Percentiles rank a stretch among this genome's conserved stretches.
Evolutionary conservation across 1,140 invertebrate genomes (phyloP).

Genomic region (Drosophila eugracilis): DNA sequence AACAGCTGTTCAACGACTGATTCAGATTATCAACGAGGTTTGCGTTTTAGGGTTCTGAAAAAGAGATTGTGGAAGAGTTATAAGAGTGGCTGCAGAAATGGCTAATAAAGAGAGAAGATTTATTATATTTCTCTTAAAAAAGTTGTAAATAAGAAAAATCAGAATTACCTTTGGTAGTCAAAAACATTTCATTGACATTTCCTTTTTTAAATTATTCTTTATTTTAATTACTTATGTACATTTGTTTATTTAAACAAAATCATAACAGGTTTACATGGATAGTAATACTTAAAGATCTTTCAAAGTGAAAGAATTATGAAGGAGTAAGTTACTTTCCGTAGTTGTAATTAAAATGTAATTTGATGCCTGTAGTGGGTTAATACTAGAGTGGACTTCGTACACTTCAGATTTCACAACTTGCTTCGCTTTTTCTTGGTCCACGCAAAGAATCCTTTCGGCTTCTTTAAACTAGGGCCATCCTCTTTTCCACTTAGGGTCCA

Average conservation of each 20-base stretch:
- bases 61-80: too few species aligned
- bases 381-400: not conserved
- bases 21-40: not conserved
- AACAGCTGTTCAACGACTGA: conserved; percentile 10
- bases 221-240: too few species aligned
- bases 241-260: not conserved
- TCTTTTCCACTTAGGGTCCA: conserved; percentile 41
- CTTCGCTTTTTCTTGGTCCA: conserved; percentile 18
- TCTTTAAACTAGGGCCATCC: not conserved
- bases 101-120: too few species aligned
- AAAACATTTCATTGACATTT: not conserved
- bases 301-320: not conserved
- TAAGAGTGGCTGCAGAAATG: too few species aligned
- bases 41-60: too few species aligned
- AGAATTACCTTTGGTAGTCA: not conserved
- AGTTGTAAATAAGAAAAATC: too few species aligned
- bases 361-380: too few species aligned
- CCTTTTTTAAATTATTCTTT: not conserved
- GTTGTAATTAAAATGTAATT: too few species aligned
- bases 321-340: too few species aligned
- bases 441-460: conserved; percentile 15
- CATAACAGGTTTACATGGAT: too few species aligned
- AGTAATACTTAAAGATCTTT: too few species aligned
- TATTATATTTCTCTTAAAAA: too few species aligned
- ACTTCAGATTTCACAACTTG: conserved; percentile 20